Evolutionary conservation across 2,113 vertebrate species (phyloP).

Genomic region (Oryctolagus cuniculus): DNA sequence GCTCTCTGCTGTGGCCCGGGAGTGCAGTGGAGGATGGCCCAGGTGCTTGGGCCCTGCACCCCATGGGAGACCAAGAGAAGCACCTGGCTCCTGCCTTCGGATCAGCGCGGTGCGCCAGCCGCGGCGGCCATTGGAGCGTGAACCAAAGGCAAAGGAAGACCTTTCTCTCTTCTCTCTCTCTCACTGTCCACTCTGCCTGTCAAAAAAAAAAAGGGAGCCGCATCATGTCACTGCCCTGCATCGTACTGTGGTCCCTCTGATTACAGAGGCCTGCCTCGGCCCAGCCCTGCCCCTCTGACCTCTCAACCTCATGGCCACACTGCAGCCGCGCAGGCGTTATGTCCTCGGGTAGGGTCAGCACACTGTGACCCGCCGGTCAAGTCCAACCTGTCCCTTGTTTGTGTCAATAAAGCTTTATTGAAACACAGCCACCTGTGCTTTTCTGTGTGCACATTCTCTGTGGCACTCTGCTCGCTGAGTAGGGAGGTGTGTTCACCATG

Average conservation of each 20-base stretch:
- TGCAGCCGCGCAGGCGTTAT: background rate
- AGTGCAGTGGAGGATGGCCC: no score
- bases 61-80: no score
- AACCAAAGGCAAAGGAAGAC: no score
- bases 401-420: conserved; percentile 25
- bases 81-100: no score
- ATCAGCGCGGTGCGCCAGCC: no score
- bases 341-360: background rate
- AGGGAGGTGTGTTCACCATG: background rate
- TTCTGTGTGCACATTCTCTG: background rate
- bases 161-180: no score
- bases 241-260: background rate
- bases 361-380: background rate
- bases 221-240: background rate
- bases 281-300: background rate
- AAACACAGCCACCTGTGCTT: background rate
- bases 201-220: background rate
- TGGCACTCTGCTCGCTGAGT: background rate
- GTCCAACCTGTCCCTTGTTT: background rate
- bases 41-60: no score
- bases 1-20: no score
- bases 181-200: no score
- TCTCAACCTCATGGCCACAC: background rate
- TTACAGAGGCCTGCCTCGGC: background rate
- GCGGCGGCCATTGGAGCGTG: no score